phyloP scores from a whole-genome alignment of 92 coral and sea anemone genomes.

The Zoanthus gigantus region DNA sequence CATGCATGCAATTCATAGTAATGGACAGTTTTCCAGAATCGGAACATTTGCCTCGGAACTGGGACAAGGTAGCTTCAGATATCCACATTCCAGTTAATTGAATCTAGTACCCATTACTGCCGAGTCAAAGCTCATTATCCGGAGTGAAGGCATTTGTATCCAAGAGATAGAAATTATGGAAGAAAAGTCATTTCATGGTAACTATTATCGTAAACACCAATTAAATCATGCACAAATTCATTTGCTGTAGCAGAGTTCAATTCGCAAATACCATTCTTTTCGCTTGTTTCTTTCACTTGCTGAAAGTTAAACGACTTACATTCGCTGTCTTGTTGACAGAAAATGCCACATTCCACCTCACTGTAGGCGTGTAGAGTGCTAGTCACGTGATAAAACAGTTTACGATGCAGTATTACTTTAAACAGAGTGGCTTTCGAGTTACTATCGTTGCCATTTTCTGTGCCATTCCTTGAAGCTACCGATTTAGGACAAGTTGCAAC shows the following conservation, averaged over 20 bases:
- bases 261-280: not conserved
- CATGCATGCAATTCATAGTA: no score
- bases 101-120: no score
- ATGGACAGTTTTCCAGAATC: no score
- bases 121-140: no score
- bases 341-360: slow-evolving; percentile 14
- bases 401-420: not conserved
- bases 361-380: not conserved
- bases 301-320: slow-evolving; percentile 17
- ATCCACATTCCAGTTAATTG: no score
- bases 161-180: not conserved
- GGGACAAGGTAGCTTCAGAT: no score
- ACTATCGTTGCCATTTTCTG: not conserved
- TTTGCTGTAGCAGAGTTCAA: slow-evolving; percentile 9
- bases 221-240: not conserved
- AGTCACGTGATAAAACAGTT: not conserved
- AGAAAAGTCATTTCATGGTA: not conserved
- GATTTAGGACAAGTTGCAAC: not conserved
- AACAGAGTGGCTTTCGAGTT: slow-evolving; percentile 2
- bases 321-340: slow-evolving; percentile 1
- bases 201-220: no score
- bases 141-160: no score
- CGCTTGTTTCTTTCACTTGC: no score
- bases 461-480: not conserved
- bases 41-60: no score